Percentiles rank a stretch among this genome's conserved stretches.
phyloP scores from a whole-genome alignment of 2,888 invertebrate genomes.

The Drosophila anceps region DNA sequence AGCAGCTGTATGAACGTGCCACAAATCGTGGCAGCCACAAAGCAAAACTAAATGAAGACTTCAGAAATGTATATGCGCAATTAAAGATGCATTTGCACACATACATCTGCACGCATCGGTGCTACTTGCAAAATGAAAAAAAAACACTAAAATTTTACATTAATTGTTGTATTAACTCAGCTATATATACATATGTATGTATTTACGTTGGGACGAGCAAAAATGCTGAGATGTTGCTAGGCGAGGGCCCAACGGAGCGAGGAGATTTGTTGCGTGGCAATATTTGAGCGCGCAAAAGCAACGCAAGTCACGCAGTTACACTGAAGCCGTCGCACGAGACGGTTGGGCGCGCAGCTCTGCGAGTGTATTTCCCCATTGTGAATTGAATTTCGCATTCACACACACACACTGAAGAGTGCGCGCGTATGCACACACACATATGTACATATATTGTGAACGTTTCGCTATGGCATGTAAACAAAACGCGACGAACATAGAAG shows the following conservation, averaged over 20 bases:
- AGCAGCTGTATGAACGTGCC: slow-evolving; percentile 43
- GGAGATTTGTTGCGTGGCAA: slow-evolving; percentile 51
- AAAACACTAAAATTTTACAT: slow-evolving; percentile 28
- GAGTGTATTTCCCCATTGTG: slow-evolving; percentile 24
- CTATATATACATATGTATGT: slow-evolving; percentile 17
- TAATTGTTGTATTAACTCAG: slow-evolving; percentile 29
- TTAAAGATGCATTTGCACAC: background rate
- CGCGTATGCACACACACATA: background rate
- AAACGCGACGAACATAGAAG: slow-evolving; percentile 26
- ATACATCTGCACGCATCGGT: background rate
- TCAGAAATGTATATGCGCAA: background rate
- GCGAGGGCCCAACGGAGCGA: background rate
- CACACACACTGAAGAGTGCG: background rate
- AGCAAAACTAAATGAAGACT: slow-evolving; percentile 3
- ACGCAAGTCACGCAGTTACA: slow-evolving; percentile 69
- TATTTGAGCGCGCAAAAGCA: slow-evolving; percentile 69
- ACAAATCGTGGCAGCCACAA: slow-evolving; percentile 34
- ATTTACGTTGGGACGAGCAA: slow-evolving; percentile 35
- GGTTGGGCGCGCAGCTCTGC: slow-evolving; percentile 52
- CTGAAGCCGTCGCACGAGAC: slow-evolving; percentile 59
- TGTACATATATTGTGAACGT: slow-evolving; percentile 14
- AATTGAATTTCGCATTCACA: slow-evolving; percentile 13
- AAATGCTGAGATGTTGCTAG: slow-evolving; percentile 22
- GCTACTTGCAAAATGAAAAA: slow-evolving; percentile 26
- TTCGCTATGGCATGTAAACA: slow-evolving; percentile 40